Evolutionary conservation across 1,140 invertebrate genomes (phyloP), one percentile per base, ranked within the genome.

Genomic region (Asbolus verrucosus): DNA sequence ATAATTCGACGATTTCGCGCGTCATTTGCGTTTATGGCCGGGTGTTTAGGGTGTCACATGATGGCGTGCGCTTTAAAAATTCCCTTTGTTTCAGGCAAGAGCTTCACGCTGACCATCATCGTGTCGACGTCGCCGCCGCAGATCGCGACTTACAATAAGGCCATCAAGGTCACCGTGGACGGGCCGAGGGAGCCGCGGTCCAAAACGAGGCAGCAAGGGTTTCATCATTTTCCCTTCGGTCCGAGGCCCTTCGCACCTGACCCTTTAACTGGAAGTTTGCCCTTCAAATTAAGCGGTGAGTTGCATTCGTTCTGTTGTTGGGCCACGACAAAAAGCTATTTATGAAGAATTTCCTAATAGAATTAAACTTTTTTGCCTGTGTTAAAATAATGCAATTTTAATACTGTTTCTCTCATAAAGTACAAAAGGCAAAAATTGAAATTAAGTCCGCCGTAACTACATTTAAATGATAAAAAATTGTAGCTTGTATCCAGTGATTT

Each of bases 91-190:
- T 1, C 85, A 98, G 97, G 97, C 15, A 99, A 99, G 85, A 98
- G 95, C 77, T 98, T 99, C 83, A 94, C 94, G 1, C 83, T 99
- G 74, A 97, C 95, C 46, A 98, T 99, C 81, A 95, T 95, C 81
- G 88, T 99, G 73, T 91, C 91, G 65, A 95, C 94, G 13, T 90
- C 91, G 39, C 96, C 97, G 33, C 94, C 95, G 11, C 95, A 98
- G 85, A 89, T 98, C 27, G 92, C 94, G 8, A 96, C 95, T 1
- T 94, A 97, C 81, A 91, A 87, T 65, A 98, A 98, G 81, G 96
- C 96, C 27, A 98, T 99, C 80, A 99, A 99, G 85, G 96, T 99
- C 41, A 99, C 97, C 0, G 97, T 99, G 31, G 97, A 99, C 81
- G 97, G 97, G 50, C 97, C 97, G 0, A 83, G 97, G 75, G 97